Conservation (phyloP, 2,797 vertebrate species). For the Danio kyathit region DNA sequence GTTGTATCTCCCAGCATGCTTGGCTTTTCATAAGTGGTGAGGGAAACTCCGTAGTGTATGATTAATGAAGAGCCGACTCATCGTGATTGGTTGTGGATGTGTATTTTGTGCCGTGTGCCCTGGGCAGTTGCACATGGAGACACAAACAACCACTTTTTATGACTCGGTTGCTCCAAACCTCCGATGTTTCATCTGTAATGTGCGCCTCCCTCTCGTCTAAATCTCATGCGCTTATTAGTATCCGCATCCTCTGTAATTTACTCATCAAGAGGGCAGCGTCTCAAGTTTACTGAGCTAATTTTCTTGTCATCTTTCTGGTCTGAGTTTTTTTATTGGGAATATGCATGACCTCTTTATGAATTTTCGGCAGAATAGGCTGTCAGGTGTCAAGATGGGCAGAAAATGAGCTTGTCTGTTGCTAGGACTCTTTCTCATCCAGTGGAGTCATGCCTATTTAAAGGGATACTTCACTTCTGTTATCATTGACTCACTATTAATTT, state of each 20-base stretch:
- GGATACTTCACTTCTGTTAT: no score
- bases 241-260: constrained; percentile 79
- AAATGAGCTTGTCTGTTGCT: not conserved
- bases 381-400: not conserved
- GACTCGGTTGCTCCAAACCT: constrained; percentile 50
- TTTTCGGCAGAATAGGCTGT: constrained; percentile 43
- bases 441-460: not conserved
- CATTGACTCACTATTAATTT: no score
- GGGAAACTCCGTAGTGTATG: constrained; percentile 13
- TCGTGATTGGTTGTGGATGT: constrained; percentile 30
- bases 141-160: constrained; percentile 48
- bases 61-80: constrained; percentile 12
- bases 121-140: constrained; percentile 31
- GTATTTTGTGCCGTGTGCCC: not conserved
- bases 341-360: constrained; percentile 59
- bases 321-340: constrained; percentile 66
- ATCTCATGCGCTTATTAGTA: constrained; percentile 72
- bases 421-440: not conserved
- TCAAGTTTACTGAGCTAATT: constrained; percentile 66
- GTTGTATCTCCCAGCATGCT: constrained; percentile 10
- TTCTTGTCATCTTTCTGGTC: constrained; percentile 79
- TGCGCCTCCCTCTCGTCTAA: constrained; percentile 68
- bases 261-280: constrained; percentile 70
- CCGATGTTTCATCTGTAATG: constrained; percentile 67
- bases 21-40: constrained; percentile 3